A percentile compares a stretch with the other conserved stretches of the same genome.
phyloP scores from a whole-genome alignment of 2,113 vertebrate genomes.

The Barbus barbus region DNA sequence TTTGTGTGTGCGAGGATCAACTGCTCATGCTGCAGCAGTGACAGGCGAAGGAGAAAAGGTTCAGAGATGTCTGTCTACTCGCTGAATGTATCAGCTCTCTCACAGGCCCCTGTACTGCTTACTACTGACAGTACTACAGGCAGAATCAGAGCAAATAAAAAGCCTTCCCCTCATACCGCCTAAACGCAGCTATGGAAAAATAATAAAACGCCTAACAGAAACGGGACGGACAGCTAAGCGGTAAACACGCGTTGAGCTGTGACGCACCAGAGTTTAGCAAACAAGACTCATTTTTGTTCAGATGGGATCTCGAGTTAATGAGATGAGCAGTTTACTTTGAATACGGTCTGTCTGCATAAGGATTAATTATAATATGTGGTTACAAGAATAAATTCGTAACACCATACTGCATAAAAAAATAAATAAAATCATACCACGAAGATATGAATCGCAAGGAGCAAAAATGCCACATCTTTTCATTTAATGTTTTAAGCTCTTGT shows the following conservation, averaged over 20 bases:
- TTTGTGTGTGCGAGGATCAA: constrained; percentile 15
- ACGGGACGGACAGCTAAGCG: constrained; percentile 15
- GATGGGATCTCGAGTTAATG: constrained; percentile 34
- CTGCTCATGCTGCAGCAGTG: constrained; percentile 10
- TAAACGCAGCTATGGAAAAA: neutral
- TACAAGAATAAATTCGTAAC: neutral
- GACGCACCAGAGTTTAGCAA: neutral
- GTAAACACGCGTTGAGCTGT: neutral
- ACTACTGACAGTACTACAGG: constrained; percentile 29
- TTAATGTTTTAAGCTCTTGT: constrained; percentile 66
- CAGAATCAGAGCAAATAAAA: constrained; percentile 29
- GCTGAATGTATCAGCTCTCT: constrained; percentile 32
- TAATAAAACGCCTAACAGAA: constrained; percentile 9
- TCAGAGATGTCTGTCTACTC: constrained; percentile 14
- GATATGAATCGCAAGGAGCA: neutral
- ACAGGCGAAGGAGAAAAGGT: constrained; percentile 29
- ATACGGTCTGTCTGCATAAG: neutral
- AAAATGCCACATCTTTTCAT: constrained; percentile 48
- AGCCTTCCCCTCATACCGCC: neutral
- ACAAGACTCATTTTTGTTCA: constrained; percentile 6
- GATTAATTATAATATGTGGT: constrained; percentile 34
- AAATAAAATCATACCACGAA: constrained; percentile 26
- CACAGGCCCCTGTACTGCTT: neutral
- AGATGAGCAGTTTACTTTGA: constrained; percentile 33
- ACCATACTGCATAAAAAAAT: constrained; percentile 1